Conservation (phyloP, 2,113 vertebrate species). For the Arvicanthis niloticus region DNA sequence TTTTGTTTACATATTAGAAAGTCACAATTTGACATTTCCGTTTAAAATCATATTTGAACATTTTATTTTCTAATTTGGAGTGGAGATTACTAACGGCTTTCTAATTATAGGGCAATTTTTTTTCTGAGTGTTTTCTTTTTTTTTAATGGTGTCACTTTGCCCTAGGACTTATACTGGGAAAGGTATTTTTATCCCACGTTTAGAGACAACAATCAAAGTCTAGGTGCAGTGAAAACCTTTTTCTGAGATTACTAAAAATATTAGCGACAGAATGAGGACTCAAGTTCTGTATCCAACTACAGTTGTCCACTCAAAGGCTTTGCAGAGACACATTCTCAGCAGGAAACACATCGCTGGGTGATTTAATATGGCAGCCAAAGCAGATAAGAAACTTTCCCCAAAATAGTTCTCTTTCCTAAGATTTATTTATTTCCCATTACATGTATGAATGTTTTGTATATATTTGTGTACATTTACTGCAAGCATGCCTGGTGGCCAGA, state of each 20-base stretch:
- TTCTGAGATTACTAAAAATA: conserved; percentile 46
- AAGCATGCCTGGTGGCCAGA: neutral
- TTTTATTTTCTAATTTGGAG: conserved; percentile 2
- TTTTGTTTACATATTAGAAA: neutral
- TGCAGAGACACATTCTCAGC: neutral
- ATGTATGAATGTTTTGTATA: neutral
- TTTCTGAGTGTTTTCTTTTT: neutral
- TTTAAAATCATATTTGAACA: neutral
- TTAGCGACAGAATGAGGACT: neutral
- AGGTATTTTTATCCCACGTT: conserved; percentile 22
- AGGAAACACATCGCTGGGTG: neutral
- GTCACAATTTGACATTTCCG: conserved; percentile 32
- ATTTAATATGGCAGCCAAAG: conserved; percentile 16
- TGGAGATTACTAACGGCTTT: neutral
- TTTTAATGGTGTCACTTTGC: neutral
- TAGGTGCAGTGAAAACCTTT: neutral
- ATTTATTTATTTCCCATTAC: neutral
- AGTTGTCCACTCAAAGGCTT: neutral
- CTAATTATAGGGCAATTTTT: neutral
- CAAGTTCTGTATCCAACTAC: neutral
- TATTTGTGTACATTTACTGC: neutral
- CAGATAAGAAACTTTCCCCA: neutral
- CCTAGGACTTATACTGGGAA: neutral
- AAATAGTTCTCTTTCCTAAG: neutral
- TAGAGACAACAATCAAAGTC: neutral